These are phyloP conservation scores for Aix galericulata DNA, from an alignment of 2,113 vertebrate species.

Conservation along the genomic window DNA sequence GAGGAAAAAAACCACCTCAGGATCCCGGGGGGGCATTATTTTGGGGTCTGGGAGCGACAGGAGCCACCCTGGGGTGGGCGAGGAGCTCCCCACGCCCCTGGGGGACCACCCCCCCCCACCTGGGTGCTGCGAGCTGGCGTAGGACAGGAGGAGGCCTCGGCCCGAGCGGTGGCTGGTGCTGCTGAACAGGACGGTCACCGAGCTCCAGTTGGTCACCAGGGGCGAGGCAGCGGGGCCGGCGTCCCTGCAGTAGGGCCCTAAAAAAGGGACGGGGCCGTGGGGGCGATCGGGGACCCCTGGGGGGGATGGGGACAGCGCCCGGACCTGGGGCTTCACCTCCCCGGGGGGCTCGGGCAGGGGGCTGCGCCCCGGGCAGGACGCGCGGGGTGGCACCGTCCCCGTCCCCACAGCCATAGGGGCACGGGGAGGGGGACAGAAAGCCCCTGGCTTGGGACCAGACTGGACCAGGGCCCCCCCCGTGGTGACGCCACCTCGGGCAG, in stretches of 20 bases:
- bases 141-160: constrained; percentile 87
- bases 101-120: constrained; percentile 56
- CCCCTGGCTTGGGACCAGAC: neutral
- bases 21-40: too few relatives aligned
- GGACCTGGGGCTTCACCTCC: neutral
- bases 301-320: neutral
- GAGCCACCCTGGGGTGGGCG: neutral
- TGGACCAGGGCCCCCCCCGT: neutral
- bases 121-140: constrained; percentile 80
- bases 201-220: constrained; percentile 74
- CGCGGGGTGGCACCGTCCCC: neutral
- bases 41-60: accelerated
- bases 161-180: constrained; percentile 83
- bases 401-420: neutral
- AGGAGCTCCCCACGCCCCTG: neutral
- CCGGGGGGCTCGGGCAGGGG: neutral
- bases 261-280: neutral
- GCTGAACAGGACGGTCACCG: constrained; percentile 79
- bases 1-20: neutral
- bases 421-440: accelerated
- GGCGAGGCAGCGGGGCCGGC: constrained; percentile 54
- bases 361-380: neutral
- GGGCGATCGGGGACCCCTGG: neutral
- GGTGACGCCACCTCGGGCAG: neutral
- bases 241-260: constrained; percentile 86